A percentile compares a stretch with the other conserved stretches of the same genome.
Conservation (phyloP, 2,888 invertebrate species). For the Dolichopus griseipennis region DNA sequence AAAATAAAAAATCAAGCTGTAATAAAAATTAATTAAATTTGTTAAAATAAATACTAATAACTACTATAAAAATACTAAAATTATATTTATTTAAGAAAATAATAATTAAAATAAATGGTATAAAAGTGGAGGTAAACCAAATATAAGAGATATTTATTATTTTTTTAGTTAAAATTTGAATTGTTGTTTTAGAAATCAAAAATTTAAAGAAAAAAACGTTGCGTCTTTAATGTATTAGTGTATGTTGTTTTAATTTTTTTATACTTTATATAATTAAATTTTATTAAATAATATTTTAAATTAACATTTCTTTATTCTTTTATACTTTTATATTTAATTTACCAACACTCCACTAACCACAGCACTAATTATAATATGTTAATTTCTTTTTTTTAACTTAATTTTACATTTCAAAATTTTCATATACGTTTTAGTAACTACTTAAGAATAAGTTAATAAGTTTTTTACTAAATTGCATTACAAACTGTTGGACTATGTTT, state of each 20-base stretch:
- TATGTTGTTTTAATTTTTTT: too few species aligned
- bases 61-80: too few species aligned
- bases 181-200: background rate
- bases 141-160: background rate
- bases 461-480: too few species aligned
- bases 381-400: background rate
- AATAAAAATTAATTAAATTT: background rate
- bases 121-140: background rate
- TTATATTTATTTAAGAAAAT: too few species aligned
- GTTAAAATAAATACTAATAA: too few species aligned
- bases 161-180: background rate
- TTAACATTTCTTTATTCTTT: background rate
- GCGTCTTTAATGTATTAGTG: background rate
- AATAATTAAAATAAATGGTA: background rate
- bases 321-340: background rate
- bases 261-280: too few species aligned
- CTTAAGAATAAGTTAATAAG: too few species aligned
- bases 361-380: background rate
- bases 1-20: background rate
- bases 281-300: background rate
- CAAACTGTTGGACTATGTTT: too few species aligned
- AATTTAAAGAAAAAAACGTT: background rate
- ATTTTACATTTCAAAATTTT: background rate
- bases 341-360: conserved; percentile 3
- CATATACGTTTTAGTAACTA: too few species aligned